phyloP scores from a whole-genome alignment of 2,888 invertebrate genomes.

The Dynastes maya region DNA sequence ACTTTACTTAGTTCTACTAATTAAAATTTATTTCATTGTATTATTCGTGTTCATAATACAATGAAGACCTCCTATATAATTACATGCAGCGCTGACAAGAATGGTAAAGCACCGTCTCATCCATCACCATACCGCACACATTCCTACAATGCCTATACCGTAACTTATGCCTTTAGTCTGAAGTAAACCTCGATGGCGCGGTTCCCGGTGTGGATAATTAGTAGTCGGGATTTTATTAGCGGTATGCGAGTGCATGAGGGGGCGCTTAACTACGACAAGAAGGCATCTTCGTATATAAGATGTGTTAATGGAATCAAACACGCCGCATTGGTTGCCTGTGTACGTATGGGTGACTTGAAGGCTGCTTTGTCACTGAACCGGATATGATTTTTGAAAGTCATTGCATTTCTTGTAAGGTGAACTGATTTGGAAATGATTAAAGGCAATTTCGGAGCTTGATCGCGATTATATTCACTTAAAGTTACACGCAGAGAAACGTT shows the following conservation, averaged over 20 bases:
- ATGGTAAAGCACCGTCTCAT: conserved; percentile 24
- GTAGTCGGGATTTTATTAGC: conserved; percentile 47
- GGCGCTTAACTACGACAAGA: conserved; percentile 30
- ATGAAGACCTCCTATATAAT: conserved; percentile 10
- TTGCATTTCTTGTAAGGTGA: not conserved
- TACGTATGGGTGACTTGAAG: conserved; percentile 5
- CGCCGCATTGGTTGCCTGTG: conserved; percentile 52
- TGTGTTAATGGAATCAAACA: conserved; percentile 58
- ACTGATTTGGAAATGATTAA: too few relatives aligned
- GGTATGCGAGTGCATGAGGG: conserved; percentile 42
- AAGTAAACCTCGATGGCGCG: too few relatives aligned
- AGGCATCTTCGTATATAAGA: conserved; percentile 35
- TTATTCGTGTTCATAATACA: conserved; percentile 1
- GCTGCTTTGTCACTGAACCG: conserved; percentile 16
- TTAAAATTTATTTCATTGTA: conserved; percentile 2
- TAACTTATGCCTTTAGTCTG: too few relatives aligned
- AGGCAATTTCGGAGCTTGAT: too few relatives aligned
- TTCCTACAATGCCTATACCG: not conserved
- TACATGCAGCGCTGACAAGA: not conserved
- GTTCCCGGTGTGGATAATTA: conserved; percentile 43
- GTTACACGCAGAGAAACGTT: too few relatives aligned
- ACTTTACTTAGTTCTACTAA: not conserved
- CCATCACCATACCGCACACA: conserved; percentile 13
- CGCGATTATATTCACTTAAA: too few relatives aligned
- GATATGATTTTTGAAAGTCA: conserved; percentile 18